Conservation (phyloP, 2,797 vertebrate genomes). For the Pantherophis vulpinus region DNA sequence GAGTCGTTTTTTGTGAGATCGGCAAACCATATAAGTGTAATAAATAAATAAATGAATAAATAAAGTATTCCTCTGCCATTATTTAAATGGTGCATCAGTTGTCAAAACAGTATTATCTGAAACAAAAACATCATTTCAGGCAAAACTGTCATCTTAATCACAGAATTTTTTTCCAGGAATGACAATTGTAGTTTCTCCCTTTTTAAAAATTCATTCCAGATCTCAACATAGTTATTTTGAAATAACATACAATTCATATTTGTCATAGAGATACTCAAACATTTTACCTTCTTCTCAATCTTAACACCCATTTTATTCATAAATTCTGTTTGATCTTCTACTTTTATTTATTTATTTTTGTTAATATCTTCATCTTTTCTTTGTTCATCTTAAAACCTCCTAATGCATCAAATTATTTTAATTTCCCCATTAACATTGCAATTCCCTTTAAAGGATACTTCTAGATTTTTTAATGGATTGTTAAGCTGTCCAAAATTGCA, state of each 20-base stretch:
- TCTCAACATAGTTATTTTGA: background rate
- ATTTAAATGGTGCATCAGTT: background rate
- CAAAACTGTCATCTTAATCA: background rate
- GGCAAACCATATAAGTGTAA: background rate
- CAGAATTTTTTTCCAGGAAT: background rate
- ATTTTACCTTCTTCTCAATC: background rate
- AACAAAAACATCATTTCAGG: background rate
- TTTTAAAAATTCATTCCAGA: background rate
- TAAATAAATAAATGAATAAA: background rate
- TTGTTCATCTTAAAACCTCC: background rate
- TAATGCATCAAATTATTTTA: background rate
- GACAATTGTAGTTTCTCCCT: background rate
- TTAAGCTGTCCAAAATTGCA: background rate
- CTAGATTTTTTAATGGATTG: background rate
- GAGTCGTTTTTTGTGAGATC: background rate
- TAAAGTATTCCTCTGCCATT: background rate
- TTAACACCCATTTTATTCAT: background rate
- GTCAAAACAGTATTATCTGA: background rate
- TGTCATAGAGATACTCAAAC: background rate
- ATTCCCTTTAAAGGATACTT: background rate
- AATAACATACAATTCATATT: background rate
- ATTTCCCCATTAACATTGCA: background rate
- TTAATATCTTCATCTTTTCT: background rate
- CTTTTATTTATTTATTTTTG: background rate
- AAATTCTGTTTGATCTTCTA: background rate